Evolutionary conservation across 2,113 vertebrate genomes (phyloP), one percentile per base, ranked within the genome.

Genomic region (Heptranchias perlo): DNA sequence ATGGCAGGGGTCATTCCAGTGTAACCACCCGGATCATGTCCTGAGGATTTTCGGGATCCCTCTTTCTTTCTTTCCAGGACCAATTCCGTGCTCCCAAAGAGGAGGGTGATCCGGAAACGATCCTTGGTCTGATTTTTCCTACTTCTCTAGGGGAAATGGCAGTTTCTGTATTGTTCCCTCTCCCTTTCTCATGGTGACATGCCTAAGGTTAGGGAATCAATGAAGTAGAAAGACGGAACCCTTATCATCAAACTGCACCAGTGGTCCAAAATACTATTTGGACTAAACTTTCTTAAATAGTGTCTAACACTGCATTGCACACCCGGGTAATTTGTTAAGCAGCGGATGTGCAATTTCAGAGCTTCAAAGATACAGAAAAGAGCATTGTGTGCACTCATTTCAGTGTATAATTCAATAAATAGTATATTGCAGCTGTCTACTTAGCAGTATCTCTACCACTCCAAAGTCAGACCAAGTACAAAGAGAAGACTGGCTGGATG

Each of bases 401-500:
- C 94, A 95, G 28, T 52, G 23, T 23, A 95, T 67, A 69, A 95
- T 69, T 95, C 94, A 95, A 95, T 69, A 35, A 31, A 13, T 49
- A 52, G 10, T 73, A 49, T 25, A 69, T 69, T 95, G 4, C 8
- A 6, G 5, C 65, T 49, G 47, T 95, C 94, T 35, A 73, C 64
- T 95, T 69, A 95, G 47, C 65, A 69, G 31, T 95, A 52, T 31
- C 14, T 23, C 28, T 52, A 49, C 64, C 65, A 16, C 39, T 69
- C 94, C 64, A 95, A 95, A 95, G 94, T 95, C 94, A 95, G 94
- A 31, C 65, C 94, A 95, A 95, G 94, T 49, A 69, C 94, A 95
- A 95, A 52, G 94, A 95, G 28, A 49, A 28, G 64, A 95, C 64
- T 95, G 54, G 44, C 94, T 95, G 65, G 64, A 35, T 49, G 94